Conservation (phyloP, 2,113 vertebrate species). For the Bagarius yarrelli region DNA sequence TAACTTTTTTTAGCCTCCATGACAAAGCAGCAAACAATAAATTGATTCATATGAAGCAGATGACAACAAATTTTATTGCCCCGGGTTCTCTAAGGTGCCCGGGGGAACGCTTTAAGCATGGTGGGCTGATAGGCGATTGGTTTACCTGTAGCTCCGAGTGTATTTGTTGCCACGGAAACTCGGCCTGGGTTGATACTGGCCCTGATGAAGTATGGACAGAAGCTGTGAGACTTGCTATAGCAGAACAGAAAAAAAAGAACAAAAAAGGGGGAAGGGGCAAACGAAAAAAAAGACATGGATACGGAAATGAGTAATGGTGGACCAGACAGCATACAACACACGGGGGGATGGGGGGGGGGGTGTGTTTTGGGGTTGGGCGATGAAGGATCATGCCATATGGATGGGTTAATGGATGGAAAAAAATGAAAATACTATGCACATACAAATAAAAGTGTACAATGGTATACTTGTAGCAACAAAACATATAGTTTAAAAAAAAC, state of each 20-base stretch:
- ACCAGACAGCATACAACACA: slow-evolving; percentile 64
- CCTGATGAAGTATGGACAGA: slow-evolving; percentile 98
- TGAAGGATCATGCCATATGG: slow-evolving; percentile 35
- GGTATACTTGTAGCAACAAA: slow-evolving; percentile 1
- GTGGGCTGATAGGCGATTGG: slow-evolving; percentile 46
- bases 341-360: not conserved
- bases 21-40: slow-evolving; percentile 9
- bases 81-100: slow-evolving; percentile 8
- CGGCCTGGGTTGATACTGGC: slow-evolving; percentile 97
- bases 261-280: slow-evolving; percentile 54
- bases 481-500: slow-evolving; percentile 1
- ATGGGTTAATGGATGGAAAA: slow-evolving; percentile 38
- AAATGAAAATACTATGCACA: slow-evolving; percentile 35
- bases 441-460: slow-evolving; percentile 36
- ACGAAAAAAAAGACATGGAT: slow-evolving; percentile 47
- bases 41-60: slow-evolving; percentile 20
- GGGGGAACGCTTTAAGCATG: slow-evolving; percentile 3
- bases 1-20: not conserved
- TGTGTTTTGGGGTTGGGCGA: not conserved
- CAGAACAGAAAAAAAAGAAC: slow-evolving; percentile 61
- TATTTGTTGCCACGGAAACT: slow-evolving; percentile 99
- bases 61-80: slow-evolving; percentile 11
- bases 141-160: slow-evolving; percentile 96
- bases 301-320: slow-evolving; percentile 70
- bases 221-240: slow-evolving; percentile 98